Evolutionary conservation across 1,140 invertebrate species (phyloP).

Genomic region (Ceratoteleas bidentatus): DNA sequence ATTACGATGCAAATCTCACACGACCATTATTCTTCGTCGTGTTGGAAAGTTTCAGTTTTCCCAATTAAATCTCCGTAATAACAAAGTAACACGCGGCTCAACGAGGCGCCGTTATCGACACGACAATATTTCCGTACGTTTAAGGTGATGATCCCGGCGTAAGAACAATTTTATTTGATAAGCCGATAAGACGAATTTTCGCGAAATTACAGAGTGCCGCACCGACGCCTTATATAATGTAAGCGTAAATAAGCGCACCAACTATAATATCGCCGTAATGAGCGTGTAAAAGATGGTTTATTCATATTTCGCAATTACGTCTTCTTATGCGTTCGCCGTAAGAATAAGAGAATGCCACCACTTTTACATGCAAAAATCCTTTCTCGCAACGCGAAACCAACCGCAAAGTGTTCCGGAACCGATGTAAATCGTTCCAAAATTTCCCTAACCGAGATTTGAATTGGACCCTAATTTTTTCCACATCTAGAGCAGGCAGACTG

Average conservation of each 20-base stretch:
- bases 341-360: constrained; percentile 26
- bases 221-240: constrained; percentile 27
- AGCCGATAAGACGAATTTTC: constrained; percentile 36
- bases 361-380: constrained; percentile 31
- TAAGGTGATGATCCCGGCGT: constrained; percentile 27
- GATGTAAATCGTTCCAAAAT: not conserved
- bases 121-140: constrained; percentile 15
- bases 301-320: constrained; percentile 31
- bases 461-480: too few species aligned
- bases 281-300: constrained; percentile 39
- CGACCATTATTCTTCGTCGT: not conserved
- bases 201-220: constrained; percentile 24
- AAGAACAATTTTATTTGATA: constrained; percentile 34
- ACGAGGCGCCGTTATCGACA: constrained; percentile 13
- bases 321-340: constrained; percentile 17
- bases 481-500: too few species aligned
- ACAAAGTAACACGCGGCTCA: constrained; percentile 8
- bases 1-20: not conserved
- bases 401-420: constrained; percentile 7
- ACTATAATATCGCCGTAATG: constrained; percentile 47
- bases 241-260: constrained; percentile 21
- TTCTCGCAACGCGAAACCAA: constrained; percentile 9
- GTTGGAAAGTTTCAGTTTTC: constrained; percentile 27
- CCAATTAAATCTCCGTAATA: constrained; percentile 38
- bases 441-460: not conserved